Evolutionary conservation across 2,888 invertebrate species (phyloP), one percentile per base, ranked within the genome.

Genomic region (Trissolcus japonicus): DNA sequence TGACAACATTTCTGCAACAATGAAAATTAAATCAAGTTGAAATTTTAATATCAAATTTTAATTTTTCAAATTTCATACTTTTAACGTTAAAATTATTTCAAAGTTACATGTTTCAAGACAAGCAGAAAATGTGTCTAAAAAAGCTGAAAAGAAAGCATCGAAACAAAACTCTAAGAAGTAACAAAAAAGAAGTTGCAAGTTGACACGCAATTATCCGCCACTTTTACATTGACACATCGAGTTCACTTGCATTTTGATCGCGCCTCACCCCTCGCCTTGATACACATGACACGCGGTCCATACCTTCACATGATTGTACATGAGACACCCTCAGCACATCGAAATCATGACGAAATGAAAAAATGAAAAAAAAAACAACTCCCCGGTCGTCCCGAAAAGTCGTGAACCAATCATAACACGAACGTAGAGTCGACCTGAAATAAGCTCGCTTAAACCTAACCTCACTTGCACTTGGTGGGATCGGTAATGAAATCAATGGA

Each of bases 241-340:
- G 25, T 25, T 25, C 43, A 43, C 54, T 46, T 46, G 54, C 63
- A 54, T 54, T 43, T 55, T 48, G 29, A 35, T 17, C 29, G 14
- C 48, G 35, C 54, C 55, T 55, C 29, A 55, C 55, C 48, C 48
- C 63, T 55, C 55, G 48, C 46, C 35, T 46, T 55, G 46, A 54
- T 54, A 63, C 63, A 63, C 54, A 63, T 63, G 63, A 63, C 63
- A 63, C 63, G 63, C 61, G 61, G 50, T 51, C 50, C 40, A 51
- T 13, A 46, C 55, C 6, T 65, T 54, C 54, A 65, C 25, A 55
- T 65, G 55, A 55, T 55, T 55, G 63, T 55, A 55, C 46, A 65
- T 46, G 16, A 25, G 46, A 55, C 55, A 48, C 29, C 55, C 55
- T 35, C 3, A 40, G 13, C 19, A 53, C 19, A 13, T 35, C 35